Conservation (phyloP, 2,797 vertebrate species). For the Artibeus jamaicensis region DNA sequence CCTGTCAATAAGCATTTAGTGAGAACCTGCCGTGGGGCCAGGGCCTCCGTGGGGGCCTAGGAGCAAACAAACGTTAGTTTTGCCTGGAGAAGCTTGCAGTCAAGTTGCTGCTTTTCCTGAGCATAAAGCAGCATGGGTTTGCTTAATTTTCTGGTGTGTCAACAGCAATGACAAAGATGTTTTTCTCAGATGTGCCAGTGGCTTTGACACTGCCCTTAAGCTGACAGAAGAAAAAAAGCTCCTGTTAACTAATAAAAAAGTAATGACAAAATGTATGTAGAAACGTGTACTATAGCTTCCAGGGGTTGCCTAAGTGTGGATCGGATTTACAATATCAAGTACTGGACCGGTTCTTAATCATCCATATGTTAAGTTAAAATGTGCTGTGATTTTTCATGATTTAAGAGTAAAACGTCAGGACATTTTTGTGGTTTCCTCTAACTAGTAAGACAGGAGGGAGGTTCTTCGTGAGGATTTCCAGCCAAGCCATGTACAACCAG, state of each 20-base stretch:
- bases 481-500: slow-evolving; percentile 97
- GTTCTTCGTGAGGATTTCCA: slow-evolving; percentile 94
- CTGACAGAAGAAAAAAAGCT: background rate
- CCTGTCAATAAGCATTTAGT: slow-evolving; percentile 13
- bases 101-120: background rate
- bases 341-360: background rate
- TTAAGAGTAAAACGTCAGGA: slow-evolving; percentile 98
- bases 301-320: background rate
- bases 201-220: background rate
- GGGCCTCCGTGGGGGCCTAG: background rate
- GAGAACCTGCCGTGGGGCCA: slow-evolving; percentile 38
- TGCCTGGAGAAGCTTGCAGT: background rate
- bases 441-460: slow-evolving; percentile 94
- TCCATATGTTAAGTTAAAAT: background rate
- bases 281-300: background rate
- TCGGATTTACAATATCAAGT: slow-evolving; percentile 5
- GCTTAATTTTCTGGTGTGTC: slow-evolving; percentile 41
- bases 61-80: slow-evolving; percentile 9
- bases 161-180: background rate
- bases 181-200: background rate
- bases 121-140: background rate
- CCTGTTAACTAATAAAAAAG: background rate
- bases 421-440: slow-evolving; percentile 98
- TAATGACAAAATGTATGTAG: background rate
- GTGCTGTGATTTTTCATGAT: slow-evolving; percentile 1